Evolutionary conservation across 2,888 invertebrate genomes (phyloP).

Genomic region (Dichetophora obliterata): DNA sequence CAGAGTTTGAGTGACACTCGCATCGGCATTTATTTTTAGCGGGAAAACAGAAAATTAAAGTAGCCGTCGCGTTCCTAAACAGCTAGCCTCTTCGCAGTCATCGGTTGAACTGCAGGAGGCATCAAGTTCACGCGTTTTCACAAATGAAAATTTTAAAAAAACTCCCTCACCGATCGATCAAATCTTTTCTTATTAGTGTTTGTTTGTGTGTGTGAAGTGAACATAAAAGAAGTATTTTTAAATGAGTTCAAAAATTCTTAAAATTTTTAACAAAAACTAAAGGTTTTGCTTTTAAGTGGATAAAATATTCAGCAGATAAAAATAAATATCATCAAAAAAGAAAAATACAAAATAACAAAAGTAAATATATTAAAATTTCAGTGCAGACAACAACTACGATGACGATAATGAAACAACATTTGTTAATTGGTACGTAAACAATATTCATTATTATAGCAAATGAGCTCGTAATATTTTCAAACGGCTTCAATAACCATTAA

Average conservation of each 20-base stretch:
- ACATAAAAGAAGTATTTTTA: background rate
- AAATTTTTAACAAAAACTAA: background rate
- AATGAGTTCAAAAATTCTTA: background rate
- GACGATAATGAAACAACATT: constrained; percentile 1
- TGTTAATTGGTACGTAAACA: constrained; percentile 9
- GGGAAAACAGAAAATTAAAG: constrained; percentile 16
- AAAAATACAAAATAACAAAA: background rate
- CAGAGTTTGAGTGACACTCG: constrained; percentile 15
- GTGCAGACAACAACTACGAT: background rate
- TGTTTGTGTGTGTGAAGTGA: background rate
- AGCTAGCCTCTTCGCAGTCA: background rate
- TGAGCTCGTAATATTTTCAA: no score
- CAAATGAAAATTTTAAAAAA: background rate
- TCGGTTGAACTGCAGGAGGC: constrained; percentile 25
- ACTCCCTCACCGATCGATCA: background rate
- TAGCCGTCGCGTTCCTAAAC: background rate
- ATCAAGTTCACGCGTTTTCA: background rate
- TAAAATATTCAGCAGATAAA: no score
- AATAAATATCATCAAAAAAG: background rate
- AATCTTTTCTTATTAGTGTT: background rate
- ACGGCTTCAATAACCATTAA: no score
- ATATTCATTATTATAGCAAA: background rate
- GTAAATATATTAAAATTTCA: background rate
- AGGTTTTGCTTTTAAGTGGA: background rate
- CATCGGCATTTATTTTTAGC: constrained; percentile 23